Conservation (phyloP, 2,888 invertebrate species). For the Caenorhabditis sp. region DNA sequence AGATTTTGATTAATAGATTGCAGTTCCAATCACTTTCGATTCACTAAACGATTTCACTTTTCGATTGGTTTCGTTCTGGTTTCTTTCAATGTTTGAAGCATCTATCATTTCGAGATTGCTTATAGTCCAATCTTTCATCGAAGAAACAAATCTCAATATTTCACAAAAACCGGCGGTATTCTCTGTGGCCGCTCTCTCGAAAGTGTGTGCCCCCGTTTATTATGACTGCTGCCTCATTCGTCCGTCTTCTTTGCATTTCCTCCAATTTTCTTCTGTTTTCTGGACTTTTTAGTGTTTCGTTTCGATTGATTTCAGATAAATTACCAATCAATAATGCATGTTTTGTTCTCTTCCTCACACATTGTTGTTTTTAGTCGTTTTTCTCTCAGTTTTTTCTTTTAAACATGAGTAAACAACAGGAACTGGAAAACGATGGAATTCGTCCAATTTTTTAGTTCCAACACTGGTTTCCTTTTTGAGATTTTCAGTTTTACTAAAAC, state of each 20-base stretch:
- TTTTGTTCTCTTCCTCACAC: conserved; percentile 18
- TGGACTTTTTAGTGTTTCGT: not conserved
- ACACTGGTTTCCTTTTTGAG: not conserved
- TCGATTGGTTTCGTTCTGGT: no score
- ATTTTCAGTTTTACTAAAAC: not conserved
- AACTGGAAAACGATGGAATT: conserved; percentile 9
- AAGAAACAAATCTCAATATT: conserved; percentile 14
- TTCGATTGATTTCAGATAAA: conserved; percentile 28
- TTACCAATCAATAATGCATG: conserved; percentile 51
- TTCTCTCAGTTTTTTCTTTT: conserved; percentile 27
- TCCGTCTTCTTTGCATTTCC: not conserved
- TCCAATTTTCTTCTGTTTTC: conserved; percentile 1
- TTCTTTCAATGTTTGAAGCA: not conserved
- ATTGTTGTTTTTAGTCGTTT: conserved; percentile 15
- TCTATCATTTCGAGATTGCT: not conserved
- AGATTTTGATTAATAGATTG: no score
- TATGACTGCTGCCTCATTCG: conserved; percentile 32
- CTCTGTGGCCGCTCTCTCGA: not conserved
- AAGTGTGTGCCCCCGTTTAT: conserved; percentile 24
- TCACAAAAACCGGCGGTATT: conserved; percentile 27
- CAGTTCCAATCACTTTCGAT: no score
- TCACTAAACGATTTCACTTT: no score
- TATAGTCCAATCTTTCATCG: not conserved
- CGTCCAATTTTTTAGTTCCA: not conserved
- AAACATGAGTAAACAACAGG: conserved; percentile 41